Conservation (phyloP, 2,797 vertebrate genomes). For the Mormyrus proboscirostris region DNA sequence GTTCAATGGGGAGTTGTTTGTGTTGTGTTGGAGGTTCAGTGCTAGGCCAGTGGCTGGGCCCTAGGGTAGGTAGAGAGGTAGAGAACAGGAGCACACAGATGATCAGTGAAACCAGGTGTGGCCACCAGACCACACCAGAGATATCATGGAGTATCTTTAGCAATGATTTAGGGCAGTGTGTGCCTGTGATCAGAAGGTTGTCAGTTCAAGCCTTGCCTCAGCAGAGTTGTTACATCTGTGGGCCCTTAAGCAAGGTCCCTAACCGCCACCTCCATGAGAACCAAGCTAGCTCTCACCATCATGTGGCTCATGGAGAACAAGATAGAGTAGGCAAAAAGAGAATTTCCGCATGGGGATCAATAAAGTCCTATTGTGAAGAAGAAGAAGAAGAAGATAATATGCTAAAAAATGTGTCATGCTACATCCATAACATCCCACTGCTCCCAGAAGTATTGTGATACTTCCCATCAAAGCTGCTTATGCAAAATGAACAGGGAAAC, state of each 20-base stretch:
- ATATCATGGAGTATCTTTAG: constrained; percentile 30
- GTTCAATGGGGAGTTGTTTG: not conserved
- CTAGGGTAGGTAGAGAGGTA: not conserved
- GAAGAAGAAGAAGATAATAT: not conserved
- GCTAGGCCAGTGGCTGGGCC: not conserved
- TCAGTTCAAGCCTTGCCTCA: not conserved
- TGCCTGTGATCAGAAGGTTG: not conserved
- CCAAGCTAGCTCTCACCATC: not conserved
- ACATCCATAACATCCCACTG: not conserved
- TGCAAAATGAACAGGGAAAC: not conserved
- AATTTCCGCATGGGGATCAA: not conserved
- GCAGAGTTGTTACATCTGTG: not conserved
- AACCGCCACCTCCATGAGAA: not conserved
- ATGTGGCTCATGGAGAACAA: not conserved
- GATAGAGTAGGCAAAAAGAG: not conserved
- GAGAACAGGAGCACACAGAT: constrained; percentile 45
- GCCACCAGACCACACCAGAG: constrained; percentile 43
- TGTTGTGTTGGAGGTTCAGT: not conserved
- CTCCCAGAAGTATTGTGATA: not conserved
- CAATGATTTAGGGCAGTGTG: not conserved
- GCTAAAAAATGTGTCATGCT: not conserved
- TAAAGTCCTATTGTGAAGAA: not conserved
- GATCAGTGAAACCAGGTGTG: constrained; percentile 51
- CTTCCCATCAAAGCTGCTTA: not conserved
- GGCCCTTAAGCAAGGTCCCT: not conserved